Conservation (phyloP, 1,140 invertebrate genomes). For the Anastrepha obliqua region DNA sequence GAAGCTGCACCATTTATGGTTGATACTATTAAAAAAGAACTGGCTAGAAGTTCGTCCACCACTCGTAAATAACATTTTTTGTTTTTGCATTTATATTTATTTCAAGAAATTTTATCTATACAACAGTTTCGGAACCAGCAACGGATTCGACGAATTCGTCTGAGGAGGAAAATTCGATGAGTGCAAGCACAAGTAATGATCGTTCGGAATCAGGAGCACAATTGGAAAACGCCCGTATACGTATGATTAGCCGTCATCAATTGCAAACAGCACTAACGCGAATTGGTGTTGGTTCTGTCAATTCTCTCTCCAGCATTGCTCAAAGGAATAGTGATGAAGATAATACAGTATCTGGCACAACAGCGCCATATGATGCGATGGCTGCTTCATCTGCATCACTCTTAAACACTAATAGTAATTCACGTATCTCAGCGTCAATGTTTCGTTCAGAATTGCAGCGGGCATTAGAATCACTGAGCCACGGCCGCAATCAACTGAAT, state of each 20-base stretch:
- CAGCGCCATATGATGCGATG: conserved; percentile 44
- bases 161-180: conserved; percentile 70
- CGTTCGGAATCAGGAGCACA: conserved; percentile 62
- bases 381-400: conserved; percentile 50
- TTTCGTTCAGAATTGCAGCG: conserved; percentile 67
- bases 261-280: conserved; percentile 67
- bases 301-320: conserved; percentile 71
- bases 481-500: conserved; percentile 6
- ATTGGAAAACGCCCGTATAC: conserved; percentile 65
- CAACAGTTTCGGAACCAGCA: conserved; percentile 68
- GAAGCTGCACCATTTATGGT: conserved; percentile 71
- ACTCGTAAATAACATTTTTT: conserved; percentile 55
- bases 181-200: conserved; percentile 66
- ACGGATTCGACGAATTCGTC: conserved; percentile 71
- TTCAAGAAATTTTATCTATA: neutral
- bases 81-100: neutral
- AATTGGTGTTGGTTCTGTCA: conserved; percentile 64
- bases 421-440: conserved; percentile 63
- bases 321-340: conserved; percentile 67
- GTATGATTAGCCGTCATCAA: conserved; percentile 71
- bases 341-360: conserved; percentile 2
- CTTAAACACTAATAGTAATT: conserved; percentile 49
- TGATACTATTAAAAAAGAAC: conserved; percentile 70
- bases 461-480: conserved; percentile 65
- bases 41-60: conserved; percentile 66